These are phyloP conservation scores for Gymnosoma rotundatum DNA, from an alignment of 2,888 invertebrate species.

Conservation along the genomic window DNA sequence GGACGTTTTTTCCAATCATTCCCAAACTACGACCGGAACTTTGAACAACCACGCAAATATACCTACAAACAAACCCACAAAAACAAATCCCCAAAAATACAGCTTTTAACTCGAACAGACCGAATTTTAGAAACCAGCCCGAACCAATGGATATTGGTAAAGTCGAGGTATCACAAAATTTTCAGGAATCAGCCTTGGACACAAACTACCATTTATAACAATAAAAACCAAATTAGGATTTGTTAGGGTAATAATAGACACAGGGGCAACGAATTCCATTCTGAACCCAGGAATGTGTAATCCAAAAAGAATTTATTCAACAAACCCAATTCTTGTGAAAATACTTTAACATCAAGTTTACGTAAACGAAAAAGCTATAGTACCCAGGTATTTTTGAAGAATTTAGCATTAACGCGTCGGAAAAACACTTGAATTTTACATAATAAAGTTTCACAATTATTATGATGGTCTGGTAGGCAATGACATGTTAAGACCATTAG, in stretches of 20 bases:
- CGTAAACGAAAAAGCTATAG: conserved; percentile 15
- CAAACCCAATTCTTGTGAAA: too few relatives aligned
- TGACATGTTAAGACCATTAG: conserved; percentile 14
- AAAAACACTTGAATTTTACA: neutral
- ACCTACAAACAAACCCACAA: neutral
- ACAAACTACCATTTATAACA: conserved; percentile 12
- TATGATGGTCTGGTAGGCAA: neutral
- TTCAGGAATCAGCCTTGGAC: neutral
- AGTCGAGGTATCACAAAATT: too few relatives aligned
- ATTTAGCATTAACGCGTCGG: neutral
- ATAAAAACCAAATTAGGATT: neutral
- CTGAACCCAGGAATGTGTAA: conserved; percentile 22
- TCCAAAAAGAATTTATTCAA: too few relatives aligned
- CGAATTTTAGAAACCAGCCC: neutral
- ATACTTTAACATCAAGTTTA: too few relatives aligned
- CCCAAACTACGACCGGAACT: too few relatives aligned
- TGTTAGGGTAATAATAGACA: conserved; percentile 20
- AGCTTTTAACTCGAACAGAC: neutral
- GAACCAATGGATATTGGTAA: conserved; percentile 20
- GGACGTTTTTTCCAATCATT: too few relatives aligned
- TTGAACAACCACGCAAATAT: neutral
- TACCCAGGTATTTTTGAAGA: conserved; percentile 21
- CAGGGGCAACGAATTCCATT: conserved; percentile 28
- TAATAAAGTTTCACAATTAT: neutral
- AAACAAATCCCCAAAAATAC: neutral